Evolutionary conservation across 2,113 vertebrate genomes (phyloP), one percentile per base, ranked within the genome.

Genomic region (Vulpes ferrilata): DNA sequence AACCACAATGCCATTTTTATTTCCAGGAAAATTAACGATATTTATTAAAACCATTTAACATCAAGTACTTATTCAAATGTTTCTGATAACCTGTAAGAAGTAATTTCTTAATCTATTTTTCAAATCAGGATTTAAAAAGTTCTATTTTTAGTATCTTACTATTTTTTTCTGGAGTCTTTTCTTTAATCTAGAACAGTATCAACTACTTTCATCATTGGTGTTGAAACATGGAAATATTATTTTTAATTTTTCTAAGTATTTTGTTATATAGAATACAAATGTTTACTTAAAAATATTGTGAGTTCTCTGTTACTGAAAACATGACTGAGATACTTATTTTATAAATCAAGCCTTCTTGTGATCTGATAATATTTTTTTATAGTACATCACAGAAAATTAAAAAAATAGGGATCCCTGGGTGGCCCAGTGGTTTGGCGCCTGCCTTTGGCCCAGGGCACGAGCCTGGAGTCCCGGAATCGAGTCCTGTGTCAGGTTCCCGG

Each of bases 341-440:
- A 90, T 15, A 79, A 62, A 87, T 95, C 92, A 97, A 96, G 43
- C 6, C 43, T 43, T 43, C 43, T 43, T 43, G 94, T 65, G 32
- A 80, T 73, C 51, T 69, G 81, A 88, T 60, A 12, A 15, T 13
- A 71, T 20, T 79, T 88, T 88, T 48, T 60, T 3, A 19, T 25
- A 38, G 71, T 71, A 64, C 53, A 53, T 38, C 7, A 25, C 67
- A 23, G 43, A 96, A 97, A 97, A 95, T 51, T 79, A 17, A 84
- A 13, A 13, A 43, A 43, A 43, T 43, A 43, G 43, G 43, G 43
- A 43, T 43, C 43, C 43, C 43, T 43, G 43, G 43, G 43, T 43
- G 43, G 43, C 43, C 43, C 43, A 43, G 43, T 43, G 43, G 43
- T 43, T 43, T 43, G 43, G 43, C 5, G 43, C 43, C 43, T 43